A percentile compares a stretch with the other conserved stretches of the same genome.
These are phyloP conservation scores for Drosophila anomelani DNA, from an alignment of 2,888 invertebrate genomes.

Conservation along the genomic window DNA sequence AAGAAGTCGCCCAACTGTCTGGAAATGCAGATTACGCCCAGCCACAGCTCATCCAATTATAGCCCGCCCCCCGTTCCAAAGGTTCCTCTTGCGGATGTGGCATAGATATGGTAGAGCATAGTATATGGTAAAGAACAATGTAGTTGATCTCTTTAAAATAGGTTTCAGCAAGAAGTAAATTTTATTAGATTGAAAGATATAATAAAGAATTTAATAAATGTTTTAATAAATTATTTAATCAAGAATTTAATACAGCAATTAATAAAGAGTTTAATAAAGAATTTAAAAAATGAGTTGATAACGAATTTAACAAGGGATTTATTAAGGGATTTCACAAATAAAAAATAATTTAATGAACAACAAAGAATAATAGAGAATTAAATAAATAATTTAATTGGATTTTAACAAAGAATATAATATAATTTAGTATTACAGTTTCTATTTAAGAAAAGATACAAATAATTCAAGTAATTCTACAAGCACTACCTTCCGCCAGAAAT, in stretches of 20 bases:
- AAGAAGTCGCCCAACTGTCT: slow-evolving; percentile 44
- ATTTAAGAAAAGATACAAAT: neutral
- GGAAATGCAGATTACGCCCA: slow-evolving; percentile 34
- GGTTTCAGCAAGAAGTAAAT: neutral
- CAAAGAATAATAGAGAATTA: too few relatives aligned
- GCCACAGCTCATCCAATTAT: slow-evolving; percentile 37
- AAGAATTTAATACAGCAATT: neutral
- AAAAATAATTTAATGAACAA: too few relatives aligned
- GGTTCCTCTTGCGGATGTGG: slow-evolving; percentile 40
- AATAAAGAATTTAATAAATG: too few relatives aligned
- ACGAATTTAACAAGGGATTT: too few relatives aligned
- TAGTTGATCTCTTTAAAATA: slow-evolving; percentile 1
- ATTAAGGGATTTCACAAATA: too few relatives aligned
- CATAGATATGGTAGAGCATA: slow-evolving; percentile 22
- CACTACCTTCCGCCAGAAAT: too few relatives aligned
- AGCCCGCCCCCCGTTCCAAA: slow-evolving; percentile 25
- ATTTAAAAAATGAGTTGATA: too few relatives aligned
- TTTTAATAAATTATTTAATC: neutral
- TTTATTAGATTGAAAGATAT: neutral
- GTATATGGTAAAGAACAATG: neutral
- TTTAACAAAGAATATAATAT: too few relatives aligned
- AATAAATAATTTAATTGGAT: too few relatives aligned
- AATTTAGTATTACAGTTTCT: too few relatives aligned
- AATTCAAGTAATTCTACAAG: neutral
- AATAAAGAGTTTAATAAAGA: neutral